Evolutionary conservation across 2,888 invertebrate genomes (phyloP).

Genomic region (Eustalomyia histrio): DNA sequence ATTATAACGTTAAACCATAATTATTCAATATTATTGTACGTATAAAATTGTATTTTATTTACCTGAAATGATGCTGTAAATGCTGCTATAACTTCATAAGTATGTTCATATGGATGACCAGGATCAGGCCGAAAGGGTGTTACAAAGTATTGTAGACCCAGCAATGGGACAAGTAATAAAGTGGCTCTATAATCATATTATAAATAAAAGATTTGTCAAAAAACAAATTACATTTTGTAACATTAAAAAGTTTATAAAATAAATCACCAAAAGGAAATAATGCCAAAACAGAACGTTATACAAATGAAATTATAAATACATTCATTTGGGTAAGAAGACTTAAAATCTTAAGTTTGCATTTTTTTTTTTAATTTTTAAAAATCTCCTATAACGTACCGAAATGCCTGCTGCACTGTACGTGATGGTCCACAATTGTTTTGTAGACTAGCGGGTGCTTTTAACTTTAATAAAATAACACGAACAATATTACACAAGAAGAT

Average conservation of each 20-base stretch:
- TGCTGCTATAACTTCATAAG: conserved; percentile 92
- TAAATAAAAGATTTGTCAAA: not conserved
- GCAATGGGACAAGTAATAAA: conserved; percentile 91
- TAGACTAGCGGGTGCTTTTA: conserved; percentile 85
- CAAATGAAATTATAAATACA: too few relatives aligned
- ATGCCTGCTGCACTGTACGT: conserved; percentile 87
- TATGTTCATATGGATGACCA: conserved; percentile 86
- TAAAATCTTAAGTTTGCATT: too few relatives aligned
- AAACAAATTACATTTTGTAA: conserved; percentile 9
- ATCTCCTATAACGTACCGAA: conserved; percentile 82
- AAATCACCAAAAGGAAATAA: not conserved
- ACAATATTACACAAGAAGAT: conserved; percentile 94
- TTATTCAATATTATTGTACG: too few relatives aligned
- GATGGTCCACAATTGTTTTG: conserved; percentile 83
- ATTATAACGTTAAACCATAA: too few relatives aligned
- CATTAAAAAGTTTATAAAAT: conserved; percentile 23
- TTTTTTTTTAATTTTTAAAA: too few relatives aligned
- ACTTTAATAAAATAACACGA: conserved; percentile 89
- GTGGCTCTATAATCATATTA: conserved; percentile 85
- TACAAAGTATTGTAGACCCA: conserved; percentile 94
- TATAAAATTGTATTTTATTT: conserved; percentile 70
- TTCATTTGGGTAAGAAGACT: too few relatives aligned
- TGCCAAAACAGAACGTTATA: not conserved
- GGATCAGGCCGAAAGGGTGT: conserved; percentile 90
- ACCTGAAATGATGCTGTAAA: conserved; percentile 94